Base-by-base conservation (phyloP, 1,140 invertebrate genomes). In the Drosophila dunni region DNA sequence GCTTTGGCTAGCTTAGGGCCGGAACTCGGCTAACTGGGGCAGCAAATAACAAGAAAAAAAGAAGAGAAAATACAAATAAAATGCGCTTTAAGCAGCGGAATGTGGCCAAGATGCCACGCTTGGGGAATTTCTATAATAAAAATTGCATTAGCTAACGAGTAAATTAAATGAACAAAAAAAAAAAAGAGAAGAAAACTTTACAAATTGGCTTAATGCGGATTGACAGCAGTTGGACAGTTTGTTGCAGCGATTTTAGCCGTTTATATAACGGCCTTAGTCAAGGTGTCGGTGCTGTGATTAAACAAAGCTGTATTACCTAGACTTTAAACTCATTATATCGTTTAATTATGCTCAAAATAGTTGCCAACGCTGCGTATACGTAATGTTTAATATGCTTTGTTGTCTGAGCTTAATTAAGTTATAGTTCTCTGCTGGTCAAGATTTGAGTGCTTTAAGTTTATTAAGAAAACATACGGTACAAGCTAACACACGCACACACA, bases 81-180 rank as follows among this genome's bases (percentile, higher is more conserved):
- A 67, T 73, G 53, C 66, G 45, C 45, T 64, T 67, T 54, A 50
- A 69, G 56, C 33, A 36, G 24, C 34, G 6, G 56, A 34, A 64
- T 63, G 13, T 42, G 17, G n/a, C 20, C 17, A n/a, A 29, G 34
- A 11, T 20, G 38, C 24, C 33, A 51, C 50, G 53, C 45, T 58
- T 29, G 44, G 45, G 64, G 66, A 72, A 74, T 78, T 75, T 75
- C 13, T 76, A 53, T 79, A 71, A 82, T 79, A 69, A 66, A 86
- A 82, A 82, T 74, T 77, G 75, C 79, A 86, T 82, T 79, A 68
- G 62, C 58, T 78, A 86, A 88, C 76, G 66, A 88, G 58, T 71
- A 77, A 86, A 86, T 79, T 77, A 71, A 88, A 83, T 88, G 10
- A 66, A 72, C 46, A 64, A 29, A 29, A 29, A 29, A 29, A 29